Conservation (phyloP, 37 sponge, comb jelly and placozoan genomes). For the Axinella damicornis region DNA sequence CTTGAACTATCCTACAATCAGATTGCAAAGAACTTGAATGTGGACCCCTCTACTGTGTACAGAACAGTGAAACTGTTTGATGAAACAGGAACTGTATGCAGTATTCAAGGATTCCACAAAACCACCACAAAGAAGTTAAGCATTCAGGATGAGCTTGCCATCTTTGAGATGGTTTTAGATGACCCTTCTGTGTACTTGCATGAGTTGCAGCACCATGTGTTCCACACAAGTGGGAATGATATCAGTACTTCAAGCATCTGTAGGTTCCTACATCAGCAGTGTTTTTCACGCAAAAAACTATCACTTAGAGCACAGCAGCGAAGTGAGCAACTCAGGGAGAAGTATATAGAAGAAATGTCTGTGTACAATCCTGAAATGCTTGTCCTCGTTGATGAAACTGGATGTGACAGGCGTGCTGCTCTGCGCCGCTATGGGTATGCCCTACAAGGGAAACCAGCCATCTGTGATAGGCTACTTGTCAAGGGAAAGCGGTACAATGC, state of each 20-base stretch:
- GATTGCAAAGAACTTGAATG: too few relatives aligned
- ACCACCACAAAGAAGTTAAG: constrained; percentile 5
- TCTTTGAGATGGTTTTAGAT: constrained; percentile 13
- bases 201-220: constrained; percentile 1
- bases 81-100: not conserved
- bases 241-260: constrained; percentile 1
- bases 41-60: too few relatives aligned
- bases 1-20: constrained; percentile 12
- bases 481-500: constrained; percentile 3
- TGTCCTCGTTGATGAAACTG: constrained; percentile 44
- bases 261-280: constrained; percentile 10
- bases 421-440: constrained; percentile 23
- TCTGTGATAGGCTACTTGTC: not conserved
- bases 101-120: constrained; percentile 15
- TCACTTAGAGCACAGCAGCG: constrained; percentile 8
- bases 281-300: constrained; percentile 5
- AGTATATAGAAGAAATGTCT: not conserved
- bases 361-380: constrained; percentile 15
- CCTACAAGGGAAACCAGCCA: constrained; percentile 20
- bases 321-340: constrained; percentile 6
- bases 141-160: constrained; percentile 1
- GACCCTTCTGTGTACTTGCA: constrained; percentile 23
- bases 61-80: constrained; percentile 19
- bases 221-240: constrained; percentile 2
- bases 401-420: constrained; percentile 1